phyloP scores from a whole-genome alignment of 2,888 invertebrate genomes.

The Nematopogon swammerdamellus region DNA sequence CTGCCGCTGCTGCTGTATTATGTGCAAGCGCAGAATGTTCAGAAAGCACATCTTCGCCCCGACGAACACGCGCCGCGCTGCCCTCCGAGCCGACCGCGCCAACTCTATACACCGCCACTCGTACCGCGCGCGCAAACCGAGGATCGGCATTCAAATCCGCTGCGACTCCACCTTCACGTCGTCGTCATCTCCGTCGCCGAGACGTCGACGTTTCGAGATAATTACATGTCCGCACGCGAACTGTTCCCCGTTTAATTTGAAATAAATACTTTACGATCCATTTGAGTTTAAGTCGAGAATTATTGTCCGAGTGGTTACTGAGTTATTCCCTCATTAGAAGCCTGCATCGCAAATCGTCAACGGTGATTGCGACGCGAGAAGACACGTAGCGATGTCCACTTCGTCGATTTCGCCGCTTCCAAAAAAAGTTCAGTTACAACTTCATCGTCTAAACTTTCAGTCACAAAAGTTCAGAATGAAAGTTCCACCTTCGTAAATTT shows the following conservation, averaged over 20 bases:
- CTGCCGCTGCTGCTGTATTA: slow-evolving; percentile 48
- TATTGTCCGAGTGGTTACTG: no score
- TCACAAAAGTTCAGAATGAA: slow-evolving; percentile 40
- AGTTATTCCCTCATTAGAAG: no score
- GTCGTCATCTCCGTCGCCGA: slow-evolving; percentile 34
- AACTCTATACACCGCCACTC: slow-evolving; percentile 11
- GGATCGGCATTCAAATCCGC: slow-evolving; percentile 34
- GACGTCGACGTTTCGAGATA: slow-evolving; percentile 12
- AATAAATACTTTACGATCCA: no score
- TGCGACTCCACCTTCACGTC: slow-evolving; percentile 13
- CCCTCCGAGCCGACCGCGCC: slow-evolving; percentile 23
- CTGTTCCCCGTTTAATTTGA: no score
- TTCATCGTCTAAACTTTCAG: slow-evolving; percentile 39
- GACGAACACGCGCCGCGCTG: slow-evolving; percentile 19
- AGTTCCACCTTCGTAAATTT: not conserved
- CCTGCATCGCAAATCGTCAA: no score
- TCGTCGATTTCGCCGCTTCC: no score
- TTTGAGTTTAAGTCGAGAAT: no score
- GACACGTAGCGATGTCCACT: no score
- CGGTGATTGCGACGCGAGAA: no score
- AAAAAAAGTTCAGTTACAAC: no score
- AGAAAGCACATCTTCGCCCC: slow-evolving; percentile 53
- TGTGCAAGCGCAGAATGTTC: slow-evolving; percentile 52
- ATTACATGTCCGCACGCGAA: slow-evolving; percentile 19
- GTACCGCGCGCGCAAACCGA: slow-evolving; percentile 13